Percentiles rank a stretch among this genome's conserved stretches.
Conservation (phyloP, 2,797 vertebrate species). For the Moxostoma hubbsi region DNA sequence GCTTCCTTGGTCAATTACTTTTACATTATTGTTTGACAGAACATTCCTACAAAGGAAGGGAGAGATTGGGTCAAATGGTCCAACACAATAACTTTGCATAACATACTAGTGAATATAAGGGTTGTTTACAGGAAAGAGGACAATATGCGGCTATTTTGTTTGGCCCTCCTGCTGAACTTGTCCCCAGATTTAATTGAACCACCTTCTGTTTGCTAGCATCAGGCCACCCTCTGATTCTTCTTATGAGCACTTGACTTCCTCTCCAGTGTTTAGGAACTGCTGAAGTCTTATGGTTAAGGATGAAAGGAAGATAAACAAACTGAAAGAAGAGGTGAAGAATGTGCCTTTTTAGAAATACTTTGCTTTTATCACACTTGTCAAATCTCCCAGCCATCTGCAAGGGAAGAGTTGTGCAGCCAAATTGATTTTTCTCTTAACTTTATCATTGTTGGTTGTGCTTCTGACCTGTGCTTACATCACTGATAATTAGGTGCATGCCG, state of each 20-base stretch:
- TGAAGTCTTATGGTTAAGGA: constrained; percentile 8
- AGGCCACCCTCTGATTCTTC: constrained; percentile 3
- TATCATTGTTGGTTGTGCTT: background rate
- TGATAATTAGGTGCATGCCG: constrained; percentile 6
- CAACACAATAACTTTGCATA: constrained; percentile 8
- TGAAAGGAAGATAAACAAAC: constrained; percentile 28
- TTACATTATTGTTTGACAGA: background rate
- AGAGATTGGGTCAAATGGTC: background rate
- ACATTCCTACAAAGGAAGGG: background rate
- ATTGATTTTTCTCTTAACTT: constrained; percentile 39
- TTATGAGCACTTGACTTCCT: constrained; percentile 39
- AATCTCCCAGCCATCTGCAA: constrained; percentile 23
- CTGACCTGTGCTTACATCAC: constrained; percentile 4
- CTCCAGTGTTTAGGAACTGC: constrained; percentile 23
- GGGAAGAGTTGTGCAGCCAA: constrained; percentile 4
- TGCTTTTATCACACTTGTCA: constrained; percentile 28
- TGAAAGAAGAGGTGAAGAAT: constrained; percentile 10
- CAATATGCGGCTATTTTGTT: background rate
- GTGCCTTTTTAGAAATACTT: constrained; percentile 44
- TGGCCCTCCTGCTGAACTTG: constrained; percentile 37
- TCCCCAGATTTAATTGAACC: constrained; percentile 25
- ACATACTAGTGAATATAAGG: background rate
- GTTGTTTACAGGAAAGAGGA: constrained; percentile 33
- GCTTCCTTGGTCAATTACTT: background rate
- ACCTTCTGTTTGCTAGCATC: constrained; percentile 26